Evolutionary conservation across 1,140 invertebrate species (phyloP).

Genomic region (Eumaeus atala): DNA sequence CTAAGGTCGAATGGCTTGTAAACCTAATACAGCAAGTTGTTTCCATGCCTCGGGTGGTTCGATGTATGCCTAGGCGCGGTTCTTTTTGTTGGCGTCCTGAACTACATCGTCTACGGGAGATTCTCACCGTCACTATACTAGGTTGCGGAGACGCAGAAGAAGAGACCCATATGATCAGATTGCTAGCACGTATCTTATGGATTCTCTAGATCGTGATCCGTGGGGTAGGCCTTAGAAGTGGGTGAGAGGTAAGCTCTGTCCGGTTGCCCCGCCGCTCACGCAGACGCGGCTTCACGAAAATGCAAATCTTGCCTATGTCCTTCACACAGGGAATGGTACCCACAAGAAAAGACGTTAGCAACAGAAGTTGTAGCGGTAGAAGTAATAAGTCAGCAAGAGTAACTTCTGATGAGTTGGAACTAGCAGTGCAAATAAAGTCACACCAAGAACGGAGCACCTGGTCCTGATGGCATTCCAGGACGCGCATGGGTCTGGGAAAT

Average conservation of each 20-base stretch:
- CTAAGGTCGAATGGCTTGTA: background rate
- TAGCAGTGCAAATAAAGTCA: background rate
- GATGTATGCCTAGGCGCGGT: background rate
- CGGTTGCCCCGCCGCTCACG: background rate
- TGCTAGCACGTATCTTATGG: background rate
- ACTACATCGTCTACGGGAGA: background rate
- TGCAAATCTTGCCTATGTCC: background rate
- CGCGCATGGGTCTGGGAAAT: background rate
- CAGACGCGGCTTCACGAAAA: background rate
- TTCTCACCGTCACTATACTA: background rate
- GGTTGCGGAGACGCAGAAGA: background rate
- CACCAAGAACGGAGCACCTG: background rate
- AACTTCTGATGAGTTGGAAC: background rate
- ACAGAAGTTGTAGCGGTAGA: background rate
- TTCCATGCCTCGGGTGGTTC: background rate
- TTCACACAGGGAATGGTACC: slow-evolving; percentile 2
- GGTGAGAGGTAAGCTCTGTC: background rate
- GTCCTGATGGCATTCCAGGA: background rate
- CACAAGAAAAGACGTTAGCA: background rate
- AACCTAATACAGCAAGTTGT: background rate
- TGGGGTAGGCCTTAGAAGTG: background rate
- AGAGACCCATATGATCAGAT: background rate
- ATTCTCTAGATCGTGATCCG: background rate
- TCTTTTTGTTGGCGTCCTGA: background rate
- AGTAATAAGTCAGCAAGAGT: too few relatives aligned